Evolutionary conservation across 2,888 invertebrate species (phyloP).

Genomic region (Ophioninae sp.): DNA sequence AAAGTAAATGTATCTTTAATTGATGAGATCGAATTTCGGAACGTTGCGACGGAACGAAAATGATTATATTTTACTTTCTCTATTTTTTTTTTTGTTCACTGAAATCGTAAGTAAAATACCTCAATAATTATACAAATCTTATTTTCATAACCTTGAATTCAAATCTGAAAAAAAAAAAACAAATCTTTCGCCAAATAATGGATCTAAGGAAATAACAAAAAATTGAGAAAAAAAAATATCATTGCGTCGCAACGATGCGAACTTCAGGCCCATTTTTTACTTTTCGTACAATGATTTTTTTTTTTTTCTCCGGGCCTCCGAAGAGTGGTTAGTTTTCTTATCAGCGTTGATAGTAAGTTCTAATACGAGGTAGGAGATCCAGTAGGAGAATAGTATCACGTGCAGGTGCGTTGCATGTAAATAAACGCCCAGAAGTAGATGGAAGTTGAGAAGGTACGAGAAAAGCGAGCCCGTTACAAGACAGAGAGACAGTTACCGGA

Average conservation of each 20-base stretch:
- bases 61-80: too few species aligned
- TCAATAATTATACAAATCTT: too few species aligned
- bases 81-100: too few species aligned
- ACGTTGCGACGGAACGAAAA: too few species aligned
- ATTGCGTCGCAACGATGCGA: neutral
- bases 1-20: neutral
- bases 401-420: neutral
- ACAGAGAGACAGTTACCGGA: conserved; percentile 7
- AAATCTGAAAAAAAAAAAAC: too few species aligned
- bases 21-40: neutral
- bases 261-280: neutral
- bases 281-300: neutral
- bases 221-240: neutral
- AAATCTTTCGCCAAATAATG: too few species aligned
- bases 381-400: neutral
- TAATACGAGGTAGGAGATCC: neutral
- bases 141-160: too few species aligned
- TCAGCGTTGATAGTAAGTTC: neutral
- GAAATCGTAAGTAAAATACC: too few species aligned
- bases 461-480: conserved; percentile 1
- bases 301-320: neutral
- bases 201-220: too few species aligned
- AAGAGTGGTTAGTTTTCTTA: conserved; percentile 5
- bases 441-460: neutral
- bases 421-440: neutral